phyloP scores from a whole-genome alignment of 2,888 invertebrate genomes.

The Cecidostiba fungosa region DNA sequence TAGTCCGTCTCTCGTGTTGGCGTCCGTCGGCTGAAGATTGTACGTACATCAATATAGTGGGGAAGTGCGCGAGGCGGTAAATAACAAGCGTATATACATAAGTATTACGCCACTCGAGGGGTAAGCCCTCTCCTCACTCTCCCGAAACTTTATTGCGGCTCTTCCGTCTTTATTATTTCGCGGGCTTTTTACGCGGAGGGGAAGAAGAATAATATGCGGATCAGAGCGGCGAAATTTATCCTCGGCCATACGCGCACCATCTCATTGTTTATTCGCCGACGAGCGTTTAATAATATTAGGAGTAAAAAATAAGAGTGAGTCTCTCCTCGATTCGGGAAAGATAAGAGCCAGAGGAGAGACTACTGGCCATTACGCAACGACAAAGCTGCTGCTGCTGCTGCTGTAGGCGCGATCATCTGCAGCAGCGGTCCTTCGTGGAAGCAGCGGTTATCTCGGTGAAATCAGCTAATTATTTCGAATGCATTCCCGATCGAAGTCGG shows the following conservation, averaged over 20 bases:
- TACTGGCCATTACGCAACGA: conserved; percentile 58
- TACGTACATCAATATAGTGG: no score
- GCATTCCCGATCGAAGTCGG: conserved; percentile 77
- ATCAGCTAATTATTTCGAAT: conserved; percentile 81
- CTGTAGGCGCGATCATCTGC: neutral
- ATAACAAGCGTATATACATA: neutral
- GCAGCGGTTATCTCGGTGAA: conserved; percentile 58
- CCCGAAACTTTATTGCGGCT: conserved; percentile 34
- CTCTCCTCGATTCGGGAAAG: conserved; percentile 59
- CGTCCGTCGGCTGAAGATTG: neutral
- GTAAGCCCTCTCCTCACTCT: neutral
- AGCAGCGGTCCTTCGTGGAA: conserved; percentile 61
- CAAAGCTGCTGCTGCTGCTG: conserved; percentile 28
- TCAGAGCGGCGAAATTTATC: neutral
- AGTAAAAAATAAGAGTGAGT: neutral
- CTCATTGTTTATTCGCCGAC: no score
- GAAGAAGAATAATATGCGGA: conserved; percentile 27
- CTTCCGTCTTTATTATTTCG: conserved; percentile 43
- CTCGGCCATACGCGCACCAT: neutral
- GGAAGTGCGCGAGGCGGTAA: no score
- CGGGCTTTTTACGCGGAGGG: conserved; percentile 14
- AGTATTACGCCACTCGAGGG: neutral
- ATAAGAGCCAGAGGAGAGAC: conserved; percentile 27
- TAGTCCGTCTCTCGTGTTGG: neutral
- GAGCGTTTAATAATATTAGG: neutral